Conservation (phyloP, 1,140 invertebrate genomes). For the Eumeta japonica region DNA sequence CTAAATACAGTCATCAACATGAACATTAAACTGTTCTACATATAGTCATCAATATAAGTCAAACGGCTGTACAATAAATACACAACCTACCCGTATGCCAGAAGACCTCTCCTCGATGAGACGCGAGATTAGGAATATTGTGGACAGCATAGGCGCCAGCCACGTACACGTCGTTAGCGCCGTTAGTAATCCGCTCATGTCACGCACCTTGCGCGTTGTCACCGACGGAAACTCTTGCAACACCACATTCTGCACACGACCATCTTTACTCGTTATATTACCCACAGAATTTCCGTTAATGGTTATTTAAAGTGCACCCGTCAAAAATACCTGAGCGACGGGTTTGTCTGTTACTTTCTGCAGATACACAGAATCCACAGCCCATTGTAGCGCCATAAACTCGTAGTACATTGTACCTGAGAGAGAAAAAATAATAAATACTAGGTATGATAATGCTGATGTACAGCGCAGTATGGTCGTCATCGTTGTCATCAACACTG, state of each 20-base stretch:
- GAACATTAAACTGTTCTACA: too few relatives aligned
- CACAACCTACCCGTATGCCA: not conserved
- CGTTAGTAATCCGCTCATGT: not conserved
- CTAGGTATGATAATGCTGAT: too few relatives aligned
- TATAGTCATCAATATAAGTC: too few relatives aligned
- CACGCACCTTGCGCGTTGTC: not conserved
- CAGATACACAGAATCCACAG: slow-evolving; percentile 31
- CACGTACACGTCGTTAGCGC: too few relatives aligned
- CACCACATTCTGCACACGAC: slow-evolving; percentile 21
- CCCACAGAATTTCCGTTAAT: too few relatives aligned
- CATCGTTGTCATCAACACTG: too few relatives aligned
- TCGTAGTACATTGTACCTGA: slow-evolving; percentile 24
- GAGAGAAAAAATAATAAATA: slow-evolving; percentile 4
- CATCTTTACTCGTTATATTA: too few relatives aligned
- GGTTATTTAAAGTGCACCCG: not conserved
- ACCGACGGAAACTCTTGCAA: slow-evolving; percentile 35
- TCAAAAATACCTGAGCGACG: slow-evolving; percentile 25
- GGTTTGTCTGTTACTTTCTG: slow-evolving; percentile 14
- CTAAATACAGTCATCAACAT: too few relatives aligned
- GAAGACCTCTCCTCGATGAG: not conserved
- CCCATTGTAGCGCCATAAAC: slow-evolving; percentile 40
- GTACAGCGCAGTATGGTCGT: too few relatives aligned
- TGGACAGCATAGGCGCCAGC: not conserved
- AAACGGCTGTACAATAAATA: too few relatives aligned
- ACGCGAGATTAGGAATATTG: not conserved